Conservation (phyloP, 2,888 invertebrate species). For the Phalangium opilio region DNA sequence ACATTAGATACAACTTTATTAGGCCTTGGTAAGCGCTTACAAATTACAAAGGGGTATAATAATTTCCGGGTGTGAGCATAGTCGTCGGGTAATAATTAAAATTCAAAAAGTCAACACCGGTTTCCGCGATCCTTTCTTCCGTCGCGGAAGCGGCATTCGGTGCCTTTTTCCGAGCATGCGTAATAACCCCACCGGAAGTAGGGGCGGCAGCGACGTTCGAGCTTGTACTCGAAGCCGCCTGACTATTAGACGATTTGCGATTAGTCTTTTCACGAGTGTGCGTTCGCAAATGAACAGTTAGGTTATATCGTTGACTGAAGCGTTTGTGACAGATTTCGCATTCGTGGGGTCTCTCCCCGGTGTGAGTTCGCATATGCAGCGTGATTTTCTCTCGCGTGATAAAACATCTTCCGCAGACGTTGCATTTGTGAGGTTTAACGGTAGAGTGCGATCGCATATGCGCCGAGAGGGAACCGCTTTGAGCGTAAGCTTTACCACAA, state of each 20-base stretch:
- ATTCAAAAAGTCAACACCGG: too few species aligned
- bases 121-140: too few species aligned
- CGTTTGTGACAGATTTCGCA: constrained; percentile 3
- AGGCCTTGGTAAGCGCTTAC: too few species aligned
- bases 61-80: too few species aligned
- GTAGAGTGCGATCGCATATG: constrained; percentile 44
- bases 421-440: constrained; percentile 51
- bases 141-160: too few species aligned
- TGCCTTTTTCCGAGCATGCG: too few species aligned
- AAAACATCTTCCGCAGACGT: constrained; percentile 55
- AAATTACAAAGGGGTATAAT: too few species aligned
- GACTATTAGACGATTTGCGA: neutral
- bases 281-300: neutral
- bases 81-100: too few species aligned
- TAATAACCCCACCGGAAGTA: too few species aligned
- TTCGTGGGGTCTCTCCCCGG: constrained; percentile 4
- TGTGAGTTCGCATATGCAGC: constrained; percentile 2
- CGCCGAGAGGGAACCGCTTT: constrained; percentile 10
- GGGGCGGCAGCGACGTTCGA: neutral
- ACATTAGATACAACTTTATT: too few species aligned
- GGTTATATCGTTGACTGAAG: neutral
- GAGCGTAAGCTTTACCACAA: constrained; percentile 1
- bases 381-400: neutral
- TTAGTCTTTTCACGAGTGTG: neutral
- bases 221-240: neutral